Percentiles rank a stretch among this genome's conserved stretches.
Evolutionary conservation across 2,888 invertebrate species (phyloP).

Genomic region (Cheilosia vulpina): DNA sequence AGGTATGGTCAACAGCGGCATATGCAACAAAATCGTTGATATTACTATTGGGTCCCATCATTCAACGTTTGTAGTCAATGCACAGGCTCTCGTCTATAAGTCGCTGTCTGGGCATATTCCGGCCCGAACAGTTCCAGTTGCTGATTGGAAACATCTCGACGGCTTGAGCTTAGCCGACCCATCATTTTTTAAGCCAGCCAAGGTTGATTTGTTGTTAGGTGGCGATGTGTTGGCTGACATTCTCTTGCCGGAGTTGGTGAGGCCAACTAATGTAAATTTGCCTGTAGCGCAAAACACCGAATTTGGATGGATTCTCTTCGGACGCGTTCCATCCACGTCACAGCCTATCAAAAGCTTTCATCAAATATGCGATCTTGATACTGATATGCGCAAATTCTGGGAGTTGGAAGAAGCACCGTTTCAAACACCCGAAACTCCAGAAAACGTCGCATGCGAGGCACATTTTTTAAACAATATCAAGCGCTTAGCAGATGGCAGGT

Average conservation of each 20-base stretch:
- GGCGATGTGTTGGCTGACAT: conserved; percentile 18
- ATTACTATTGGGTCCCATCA: conserved; percentile 1
- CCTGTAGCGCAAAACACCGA: conserved; percentile 9
- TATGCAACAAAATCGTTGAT: conserved; percentile 22
- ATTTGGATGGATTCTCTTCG: conserved; percentile 18
- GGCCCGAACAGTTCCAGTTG: conserved; percentile 7
- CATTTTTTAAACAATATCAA: conserved; percentile 17
- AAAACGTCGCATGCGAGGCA: conserved; percentile 28
- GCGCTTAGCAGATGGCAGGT: neutral
- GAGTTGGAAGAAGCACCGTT: neutral
- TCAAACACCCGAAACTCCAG: conserved; percentile 11
- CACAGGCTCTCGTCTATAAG: conserved; percentile 20
- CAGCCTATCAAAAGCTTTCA: conserved; percentile 3
- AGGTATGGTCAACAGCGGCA: conserved; percentile 27
- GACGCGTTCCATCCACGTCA: neutral
- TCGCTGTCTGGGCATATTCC: conserved; percentile 33
- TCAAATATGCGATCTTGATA: neutral
- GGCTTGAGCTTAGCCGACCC: conserved; percentile 26
- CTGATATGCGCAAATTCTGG: neutral
- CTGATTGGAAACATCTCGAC: conserved; percentile 16
- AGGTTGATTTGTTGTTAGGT: conserved; percentile 28
- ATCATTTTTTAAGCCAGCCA: conserved; percentile 13
- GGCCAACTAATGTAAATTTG: neutral
- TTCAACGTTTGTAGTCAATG: neutral
- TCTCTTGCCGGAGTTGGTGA: conserved; percentile 16